phyloP scores from a whole-genome alignment of 2,113 vertebrate species.

The Zosterops japonicus region DNA sequence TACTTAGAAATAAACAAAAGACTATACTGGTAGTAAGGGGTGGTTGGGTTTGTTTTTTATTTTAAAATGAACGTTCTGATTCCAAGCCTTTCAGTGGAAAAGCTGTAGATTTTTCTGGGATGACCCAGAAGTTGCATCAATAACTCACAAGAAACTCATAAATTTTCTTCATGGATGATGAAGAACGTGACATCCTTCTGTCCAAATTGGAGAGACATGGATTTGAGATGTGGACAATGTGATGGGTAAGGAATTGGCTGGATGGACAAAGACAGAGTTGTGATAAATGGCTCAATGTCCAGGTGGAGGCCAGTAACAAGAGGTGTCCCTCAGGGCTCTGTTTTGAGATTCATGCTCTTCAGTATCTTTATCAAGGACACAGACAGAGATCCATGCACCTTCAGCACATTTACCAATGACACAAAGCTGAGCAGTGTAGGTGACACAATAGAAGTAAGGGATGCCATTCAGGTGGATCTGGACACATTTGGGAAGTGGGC shows the following conservation, averaged over 20 bases:
- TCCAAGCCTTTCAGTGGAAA: neutral
- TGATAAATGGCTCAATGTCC: neutral
- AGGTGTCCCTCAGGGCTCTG: neutral
- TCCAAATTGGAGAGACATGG: neutral
- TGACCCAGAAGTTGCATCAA: neutral
- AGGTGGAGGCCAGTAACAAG: neutral
- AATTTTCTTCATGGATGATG: neutral
- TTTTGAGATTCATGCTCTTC: neutral
- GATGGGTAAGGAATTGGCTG: neutral
- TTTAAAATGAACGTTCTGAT: neutral
- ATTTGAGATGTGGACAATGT: fast-evolving
- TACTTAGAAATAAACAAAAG: neutral
- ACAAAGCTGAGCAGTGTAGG: neutral
- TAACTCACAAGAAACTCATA: neutral
- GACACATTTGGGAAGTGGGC: neutral
- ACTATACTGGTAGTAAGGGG: neutral
- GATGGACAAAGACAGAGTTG: neutral
- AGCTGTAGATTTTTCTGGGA: neutral
- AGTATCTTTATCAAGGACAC: neutral
- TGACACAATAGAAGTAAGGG: neutral
- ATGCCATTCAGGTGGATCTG: neutral
- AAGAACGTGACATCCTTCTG: neutral
- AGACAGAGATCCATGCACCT: neutral
- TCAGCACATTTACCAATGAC: neutral
- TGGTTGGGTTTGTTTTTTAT: neutral